Evolutionary conservation across 2,797 vertebrate species (phyloP).

Genomic region (Helarctos malayanus): DNA sequence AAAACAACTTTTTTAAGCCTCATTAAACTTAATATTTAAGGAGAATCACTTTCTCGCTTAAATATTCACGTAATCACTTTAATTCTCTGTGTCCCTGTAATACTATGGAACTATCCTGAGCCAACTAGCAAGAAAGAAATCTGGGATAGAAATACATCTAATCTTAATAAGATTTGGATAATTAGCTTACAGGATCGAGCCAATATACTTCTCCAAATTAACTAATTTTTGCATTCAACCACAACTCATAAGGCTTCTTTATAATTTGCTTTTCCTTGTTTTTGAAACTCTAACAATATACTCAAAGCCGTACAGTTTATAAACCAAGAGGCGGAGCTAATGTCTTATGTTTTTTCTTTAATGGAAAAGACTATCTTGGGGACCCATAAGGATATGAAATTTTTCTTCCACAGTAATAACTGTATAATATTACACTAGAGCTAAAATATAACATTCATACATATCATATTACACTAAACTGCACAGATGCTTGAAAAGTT

Average conservation of each 20-base stretch:
- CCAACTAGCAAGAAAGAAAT: conserved; percentile 69
- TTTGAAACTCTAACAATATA: conserved; percentile 60
- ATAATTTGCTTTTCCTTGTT: conserved; percentile 55
- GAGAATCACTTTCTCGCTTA: conserved; percentile 71
- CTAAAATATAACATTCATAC: conserved; percentile 33
- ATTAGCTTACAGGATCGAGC: conserved; percentile 68
- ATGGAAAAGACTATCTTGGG: conserved; percentile 52
- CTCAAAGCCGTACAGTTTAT: conserved; percentile 58
- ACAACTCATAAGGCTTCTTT: conserved; percentile 60
- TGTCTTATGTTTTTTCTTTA: conserved; percentile 57
- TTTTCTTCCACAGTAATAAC: conserved; percentile 74
- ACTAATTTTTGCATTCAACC: conserved; percentile 69
- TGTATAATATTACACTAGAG: conserved; percentile 32
- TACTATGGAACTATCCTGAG: conserved; percentile 53
- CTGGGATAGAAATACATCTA: conserved; percentile 51
- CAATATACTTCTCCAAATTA: conserved; percentile 62
- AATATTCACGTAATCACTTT: conserved; percentile 75
- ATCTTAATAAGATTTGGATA: conserved; percentile 72
- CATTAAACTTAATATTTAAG: conserved; percentile 74
- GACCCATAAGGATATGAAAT: conserved; percentile 47
- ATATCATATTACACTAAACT: conserved; percentile 27
- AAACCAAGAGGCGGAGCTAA: conserved; percentile 60
- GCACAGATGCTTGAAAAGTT: not conserved
- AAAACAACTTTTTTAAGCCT: conserved; percentile 58
- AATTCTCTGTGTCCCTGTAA: conserved; percentile 63